These are phyloP conservation scores for Melanaphis sacchari DNA, from an alignment of 1,140 invertebrate genomes.

Conservation along the genomic window DNA sequence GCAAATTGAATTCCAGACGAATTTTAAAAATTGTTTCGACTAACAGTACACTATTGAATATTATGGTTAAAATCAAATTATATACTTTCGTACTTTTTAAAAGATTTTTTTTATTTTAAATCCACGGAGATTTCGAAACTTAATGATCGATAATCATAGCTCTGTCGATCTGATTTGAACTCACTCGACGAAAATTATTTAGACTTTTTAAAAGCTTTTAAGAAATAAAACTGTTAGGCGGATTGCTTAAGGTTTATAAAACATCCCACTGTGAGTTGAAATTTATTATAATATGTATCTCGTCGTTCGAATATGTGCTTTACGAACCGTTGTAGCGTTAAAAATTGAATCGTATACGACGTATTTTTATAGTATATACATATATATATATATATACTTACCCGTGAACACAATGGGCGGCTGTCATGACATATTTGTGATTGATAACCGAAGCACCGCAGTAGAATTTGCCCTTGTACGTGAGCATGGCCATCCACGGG, in stretches of 20 bases:
- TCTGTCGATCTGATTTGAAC: not conserved
- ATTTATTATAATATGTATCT: not conserved
- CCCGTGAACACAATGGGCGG: conserved; percentile 86
- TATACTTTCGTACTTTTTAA: not conserved
- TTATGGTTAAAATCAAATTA: not conserved
- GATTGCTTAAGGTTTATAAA: too few species aligned
- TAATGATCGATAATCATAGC: not conserved
- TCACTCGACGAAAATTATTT: too few species aligned
- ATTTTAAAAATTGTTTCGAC: not conserved
- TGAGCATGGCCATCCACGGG: conserved; percentile 82
- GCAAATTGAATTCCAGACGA: not conserved
- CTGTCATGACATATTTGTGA: conserved; percentile 80
- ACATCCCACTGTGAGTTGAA: not conserved
- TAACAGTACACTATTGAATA: not conserved
- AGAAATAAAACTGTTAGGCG: not conserved
- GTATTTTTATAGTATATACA: too few species aligned
- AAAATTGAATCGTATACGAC: not conserved
- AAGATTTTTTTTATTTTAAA: not conserved
- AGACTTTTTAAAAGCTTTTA: not conserved
- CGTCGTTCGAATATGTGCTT: too few species aligned
- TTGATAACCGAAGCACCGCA: conserved; percentile 85
- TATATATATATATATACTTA: conserved; percentile 63
- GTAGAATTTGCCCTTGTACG: conserved; percentile 84
- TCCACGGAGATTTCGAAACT: not conserved
- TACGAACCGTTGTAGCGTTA: not conserved